Conservation (phyloP, 2,888 invertebrate species). For the Lithophane ornitopus region DNA sequence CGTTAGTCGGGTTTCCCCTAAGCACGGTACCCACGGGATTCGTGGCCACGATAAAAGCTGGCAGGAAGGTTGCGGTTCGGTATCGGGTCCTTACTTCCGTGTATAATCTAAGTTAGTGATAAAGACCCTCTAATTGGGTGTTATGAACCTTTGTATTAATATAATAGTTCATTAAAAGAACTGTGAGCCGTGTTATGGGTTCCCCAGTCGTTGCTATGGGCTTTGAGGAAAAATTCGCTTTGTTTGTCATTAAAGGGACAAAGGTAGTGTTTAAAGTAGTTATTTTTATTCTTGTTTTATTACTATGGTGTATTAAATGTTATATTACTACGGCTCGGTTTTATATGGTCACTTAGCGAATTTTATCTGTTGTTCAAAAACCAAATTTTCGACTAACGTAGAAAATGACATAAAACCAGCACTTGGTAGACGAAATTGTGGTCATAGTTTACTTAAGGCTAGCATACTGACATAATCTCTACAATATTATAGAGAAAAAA, state of each 20-base stretch:
- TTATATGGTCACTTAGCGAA: neutral
- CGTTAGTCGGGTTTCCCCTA: conserved; percentile 49
- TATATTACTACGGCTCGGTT: neutral
- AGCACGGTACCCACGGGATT: conserved; percentile 54
- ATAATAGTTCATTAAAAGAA: conserved; percentile 55
- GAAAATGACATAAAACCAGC: neutral
- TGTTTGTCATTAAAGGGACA: conserved; percentile 18
- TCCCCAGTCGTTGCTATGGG: neutral
- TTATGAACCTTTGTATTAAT: conserved; percentile 55
- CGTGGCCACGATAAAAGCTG: conserved; percentile 45
- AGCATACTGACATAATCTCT: neutral
- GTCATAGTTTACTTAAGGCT: neutral
- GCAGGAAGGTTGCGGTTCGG: conserved; percentile 68
- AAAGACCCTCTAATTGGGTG: conserved; percentile 62
- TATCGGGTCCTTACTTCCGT: conserved; percentile 62
- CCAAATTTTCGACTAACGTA: no score
- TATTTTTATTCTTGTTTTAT: neutral
- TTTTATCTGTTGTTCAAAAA: neutral
- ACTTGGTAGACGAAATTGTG: neutral
- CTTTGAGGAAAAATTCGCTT: conserved; percentile 42
- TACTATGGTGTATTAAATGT: neutral
- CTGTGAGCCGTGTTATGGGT: conserved; percentile 37
- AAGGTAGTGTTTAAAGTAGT: neutral
- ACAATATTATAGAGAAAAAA: neutral
- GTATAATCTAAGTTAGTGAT: conserved; percentile 58